Base-by-base conservation (phyloP, 2,888 invertebrate species). In the Hofmannophila pseudospretella region DNA sequence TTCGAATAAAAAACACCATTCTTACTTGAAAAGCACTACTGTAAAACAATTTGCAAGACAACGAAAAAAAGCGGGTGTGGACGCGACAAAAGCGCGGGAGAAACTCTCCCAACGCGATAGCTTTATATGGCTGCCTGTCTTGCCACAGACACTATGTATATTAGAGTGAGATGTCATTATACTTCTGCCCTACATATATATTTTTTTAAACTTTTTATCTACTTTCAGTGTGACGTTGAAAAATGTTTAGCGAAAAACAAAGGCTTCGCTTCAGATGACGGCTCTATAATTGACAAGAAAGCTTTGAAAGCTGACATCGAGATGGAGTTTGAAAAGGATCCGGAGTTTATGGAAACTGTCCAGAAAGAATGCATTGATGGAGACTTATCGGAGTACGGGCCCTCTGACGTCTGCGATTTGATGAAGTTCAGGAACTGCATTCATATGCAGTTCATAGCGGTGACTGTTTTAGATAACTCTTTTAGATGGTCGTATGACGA, bases 361-460 rank as follows among this genome's bases (percentile, higher is more conserved):
- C 51, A 45, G 12, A 44, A 54, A 0, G 49, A 59, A 1, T 69
- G 69, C 19, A 1, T 65, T 1, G 29, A 52, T 1, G 48, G 45
- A 5, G 59, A 63, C 12, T 1, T 59, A 0, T 37, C 49, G 0
- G 47, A 41, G 3, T 56, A 42, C 10, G 67, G 62, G 0, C 33
- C 40, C 0, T 23, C 47, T 0, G 58, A 61, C 2, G 12, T 49
- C 1, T 65, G 67, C 28, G 59, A 62, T 0, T 19, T 54, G 4
- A 28, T 28, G 9, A 65, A 60, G 29, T 11, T 54, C 1, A 47
- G 34, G 5, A 10, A 37, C 1, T 67, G 67, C 41, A 20, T 47
- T 0, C 20, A 29, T 13, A 14, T 13, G 4, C 14, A 29, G 8
- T n/a, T 29, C 3, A 3, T n/a, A n/a, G 2, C n/a, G 29, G 29